Conservation (phyloP, 2,797 vertebrate species). For the Sebastes ruberrimus region DNA sequence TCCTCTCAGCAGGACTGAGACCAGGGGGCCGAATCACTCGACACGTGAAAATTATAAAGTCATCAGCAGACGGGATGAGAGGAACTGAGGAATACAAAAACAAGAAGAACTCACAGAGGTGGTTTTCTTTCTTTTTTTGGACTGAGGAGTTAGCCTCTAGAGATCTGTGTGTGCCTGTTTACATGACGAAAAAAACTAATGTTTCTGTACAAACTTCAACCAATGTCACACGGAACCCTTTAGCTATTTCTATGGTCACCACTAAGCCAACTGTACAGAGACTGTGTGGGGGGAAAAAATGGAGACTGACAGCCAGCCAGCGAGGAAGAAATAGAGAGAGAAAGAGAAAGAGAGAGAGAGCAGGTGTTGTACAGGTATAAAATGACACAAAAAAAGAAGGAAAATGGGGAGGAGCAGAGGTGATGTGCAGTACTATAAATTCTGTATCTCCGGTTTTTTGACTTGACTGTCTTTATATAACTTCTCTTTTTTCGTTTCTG, state of each 20-base stretch:
- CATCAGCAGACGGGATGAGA: constrained; percentile 59
- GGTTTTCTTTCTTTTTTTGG: constrained; percentile 14
- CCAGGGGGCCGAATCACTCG: constrained; percentile 84
- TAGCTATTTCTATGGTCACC: constrained; percentile 95
- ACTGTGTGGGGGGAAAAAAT: constrained; percentile 24
- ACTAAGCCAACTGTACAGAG: constrained; percentile 94
- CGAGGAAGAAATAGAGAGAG: not conserved
- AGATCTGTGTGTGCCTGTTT: constrained; percentile 99
- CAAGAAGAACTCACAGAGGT: constrained; percentile 37
- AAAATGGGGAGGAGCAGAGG: constrained; percentile 51
- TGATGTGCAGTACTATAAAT: constrained; percentile 95
- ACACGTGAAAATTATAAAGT: constrained; percentile 62
- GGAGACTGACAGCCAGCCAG: constrained; percentile 20
- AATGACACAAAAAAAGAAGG: constrained; percentile 27
- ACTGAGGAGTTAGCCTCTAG: constrained; percentile 81
- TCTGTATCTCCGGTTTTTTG: constrained; percentile 96
- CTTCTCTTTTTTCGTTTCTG: constrained; percentile 87
- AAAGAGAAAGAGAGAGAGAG: not conserved
- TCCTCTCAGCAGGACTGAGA: constrained; percentile 99
- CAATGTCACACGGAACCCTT: constrained; percentile 91
- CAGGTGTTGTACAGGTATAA: constrained; percentile 73
- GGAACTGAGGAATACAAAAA: constrained; percentile 46
- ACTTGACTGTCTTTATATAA: constrained; percentile 98
- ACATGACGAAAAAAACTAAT: constrained; percentile 85
- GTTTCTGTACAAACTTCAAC: constrained; percentile 97